A percentile compares a stretch with the other conserved stretches of the same genome.
Conservation (phyloP, 2,113 vertebrate genomes). For the Phasianus colchicus region DNA sequence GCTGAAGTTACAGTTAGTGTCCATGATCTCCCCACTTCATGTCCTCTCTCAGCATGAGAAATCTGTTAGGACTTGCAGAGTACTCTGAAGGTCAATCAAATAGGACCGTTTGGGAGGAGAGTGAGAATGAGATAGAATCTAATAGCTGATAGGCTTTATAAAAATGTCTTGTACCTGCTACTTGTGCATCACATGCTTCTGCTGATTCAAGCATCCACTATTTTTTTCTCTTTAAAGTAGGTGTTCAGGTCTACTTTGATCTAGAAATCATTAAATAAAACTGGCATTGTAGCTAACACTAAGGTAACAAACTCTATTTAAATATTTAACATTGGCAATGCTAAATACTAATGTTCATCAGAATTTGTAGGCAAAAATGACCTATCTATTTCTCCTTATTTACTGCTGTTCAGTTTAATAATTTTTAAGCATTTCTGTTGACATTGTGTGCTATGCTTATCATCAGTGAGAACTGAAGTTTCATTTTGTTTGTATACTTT, state of each 20-base stretch:
- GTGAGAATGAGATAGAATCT: constrained; percentile 25
- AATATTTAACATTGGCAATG: background rate
- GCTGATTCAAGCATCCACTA: background rate
- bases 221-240: background rate
- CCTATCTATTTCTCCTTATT: background rate
- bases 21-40: constrained; percentile 25
- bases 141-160: constrained; percentile 45
- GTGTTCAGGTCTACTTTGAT: background rate
- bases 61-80: background rate
- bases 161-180: constrained; percentile 40
- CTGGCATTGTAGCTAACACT: background rate
- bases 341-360: background rate
- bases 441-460: background rate
- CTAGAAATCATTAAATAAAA: background rate
- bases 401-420: background rate
- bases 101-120: background rate
- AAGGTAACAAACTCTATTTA: background rate
- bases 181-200: constrained; percentile 17
- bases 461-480: background rate
- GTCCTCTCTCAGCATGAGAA: constrained; percentile 6
- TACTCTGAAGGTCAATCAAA: constrained; percentile 33
- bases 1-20: constrained; percentile 34
- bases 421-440: background rate
- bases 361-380: background rate
- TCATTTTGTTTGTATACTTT: background rate